phyloP scores from a whole-genome alignment of 2,113 vertebrate genomes.

The Phasianus colchicus region DNA sequence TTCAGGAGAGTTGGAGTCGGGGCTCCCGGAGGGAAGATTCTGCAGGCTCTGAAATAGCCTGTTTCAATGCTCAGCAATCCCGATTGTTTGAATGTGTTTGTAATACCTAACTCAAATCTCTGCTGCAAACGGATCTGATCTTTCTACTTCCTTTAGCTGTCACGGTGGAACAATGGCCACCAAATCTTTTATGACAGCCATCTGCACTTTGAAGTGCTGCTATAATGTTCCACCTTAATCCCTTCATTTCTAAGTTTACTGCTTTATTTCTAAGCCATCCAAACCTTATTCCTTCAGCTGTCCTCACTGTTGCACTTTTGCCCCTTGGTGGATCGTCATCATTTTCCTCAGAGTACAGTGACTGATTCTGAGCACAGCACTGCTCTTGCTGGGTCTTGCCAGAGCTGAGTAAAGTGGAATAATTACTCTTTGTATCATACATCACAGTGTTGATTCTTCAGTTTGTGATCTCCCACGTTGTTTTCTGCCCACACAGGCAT shows the following conservation, averaged over 20 bases:
- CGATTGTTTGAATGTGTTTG: neutral
- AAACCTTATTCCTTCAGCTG: neutral
- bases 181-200: neutral
- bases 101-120: neutral
- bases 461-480: neutral
- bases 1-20: neutral
- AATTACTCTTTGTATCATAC: conserved; percentile 14
- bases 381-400: neutral
- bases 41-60: neutral
- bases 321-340: rapidly evolving
- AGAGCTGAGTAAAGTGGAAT: neutral
- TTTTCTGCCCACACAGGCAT: neutral
- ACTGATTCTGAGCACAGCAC: neutral
- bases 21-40: neutral
- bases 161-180: neutral
- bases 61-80: neutral
- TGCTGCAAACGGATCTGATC: neutral
- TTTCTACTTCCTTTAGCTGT: conserved; percentile 12
- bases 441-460: neutral
- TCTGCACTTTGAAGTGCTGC: neutral
- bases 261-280: neutral
- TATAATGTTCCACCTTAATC: neutral
- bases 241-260: conserved; percentile 2
- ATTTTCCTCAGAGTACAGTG: neutral
- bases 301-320: neutral